Conservation (phyloP, 2,113 vertebrate genomes). For the Trichomycterus rosablanca region DNA sequence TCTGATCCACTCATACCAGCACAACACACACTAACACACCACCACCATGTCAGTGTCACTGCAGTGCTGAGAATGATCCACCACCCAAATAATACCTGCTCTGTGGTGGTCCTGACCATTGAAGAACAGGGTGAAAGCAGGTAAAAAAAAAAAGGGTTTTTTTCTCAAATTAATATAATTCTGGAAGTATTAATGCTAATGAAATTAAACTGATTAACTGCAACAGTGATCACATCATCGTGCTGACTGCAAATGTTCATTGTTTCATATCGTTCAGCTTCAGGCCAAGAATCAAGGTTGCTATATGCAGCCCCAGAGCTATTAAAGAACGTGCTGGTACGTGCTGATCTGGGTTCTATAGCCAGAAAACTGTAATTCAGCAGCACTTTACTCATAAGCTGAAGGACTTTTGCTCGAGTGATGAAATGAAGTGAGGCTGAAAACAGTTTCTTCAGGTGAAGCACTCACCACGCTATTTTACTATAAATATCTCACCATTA, state of each 20-base stretch:
- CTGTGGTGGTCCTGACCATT: no score
- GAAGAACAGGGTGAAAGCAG: no score
- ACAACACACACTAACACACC: no score
- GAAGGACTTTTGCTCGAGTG: neutral
- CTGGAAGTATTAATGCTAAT: no score
- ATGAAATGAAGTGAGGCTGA: neutral
- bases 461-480: neutral
- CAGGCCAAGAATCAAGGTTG: neutral
- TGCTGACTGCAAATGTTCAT: neutral
- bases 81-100: no score
- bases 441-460: conserved; percentile 1
- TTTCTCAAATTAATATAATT: no score
- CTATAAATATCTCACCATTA: no score
- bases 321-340: neutral
- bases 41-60: no score
- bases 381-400: neutral
- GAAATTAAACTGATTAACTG: neutral
- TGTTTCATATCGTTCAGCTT: neutral
- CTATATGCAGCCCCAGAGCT: neutral
- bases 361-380: neutral
- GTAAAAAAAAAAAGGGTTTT: no score
- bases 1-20: no score
- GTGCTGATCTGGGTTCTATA: no score
- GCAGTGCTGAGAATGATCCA: no score
- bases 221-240: neutral